Conservation (phyloP, 2,113 vertebrate species). For the Bambusicola thoracicus region DNA sequence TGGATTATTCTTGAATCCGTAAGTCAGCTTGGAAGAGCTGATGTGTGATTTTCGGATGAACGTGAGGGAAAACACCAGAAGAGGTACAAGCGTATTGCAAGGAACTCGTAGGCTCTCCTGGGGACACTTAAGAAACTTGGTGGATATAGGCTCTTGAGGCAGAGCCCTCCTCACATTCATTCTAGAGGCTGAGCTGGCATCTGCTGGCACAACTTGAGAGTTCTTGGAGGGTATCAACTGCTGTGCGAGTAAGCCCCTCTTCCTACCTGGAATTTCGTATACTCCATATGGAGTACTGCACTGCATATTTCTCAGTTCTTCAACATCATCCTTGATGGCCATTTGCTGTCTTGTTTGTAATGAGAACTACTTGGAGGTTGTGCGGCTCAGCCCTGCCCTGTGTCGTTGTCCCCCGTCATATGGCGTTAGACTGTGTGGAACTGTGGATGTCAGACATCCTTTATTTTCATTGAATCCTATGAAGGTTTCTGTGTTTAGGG, state of each 20-base stretch:
- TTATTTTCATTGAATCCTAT: not conserved
- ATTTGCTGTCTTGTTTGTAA: not conserved
- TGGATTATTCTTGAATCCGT: not conserved
- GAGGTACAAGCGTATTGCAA: accelerated
- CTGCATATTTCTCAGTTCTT: not conserved
- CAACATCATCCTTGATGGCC: not conserved
- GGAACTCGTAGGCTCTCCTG: accelerated
- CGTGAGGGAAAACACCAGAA: not conserved
- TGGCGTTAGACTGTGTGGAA: not conserved
- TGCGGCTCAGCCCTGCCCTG: not conserved
- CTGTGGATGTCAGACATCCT: no score
- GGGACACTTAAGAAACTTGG: not conserved
- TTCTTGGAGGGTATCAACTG: accelerated
- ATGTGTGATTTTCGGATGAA: not conserved
- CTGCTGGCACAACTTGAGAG: not conserved
- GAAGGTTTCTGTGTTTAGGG: not conserved
- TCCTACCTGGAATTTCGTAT: not conserved
- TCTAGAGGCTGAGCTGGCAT: not conserved
- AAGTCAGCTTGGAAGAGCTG: not conserved
- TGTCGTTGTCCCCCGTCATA: no score
- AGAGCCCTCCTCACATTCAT: not conserved
- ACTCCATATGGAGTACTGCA: accelerated
- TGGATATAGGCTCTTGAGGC: not conserved
- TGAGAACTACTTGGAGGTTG: not conserved
- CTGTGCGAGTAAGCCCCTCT: not conserved